These are phyloP conservation scores for Cuniculus paca DNA, from an alignment of 2,797 vertebrate genomes.

Conservation along the genomic window DNA sequence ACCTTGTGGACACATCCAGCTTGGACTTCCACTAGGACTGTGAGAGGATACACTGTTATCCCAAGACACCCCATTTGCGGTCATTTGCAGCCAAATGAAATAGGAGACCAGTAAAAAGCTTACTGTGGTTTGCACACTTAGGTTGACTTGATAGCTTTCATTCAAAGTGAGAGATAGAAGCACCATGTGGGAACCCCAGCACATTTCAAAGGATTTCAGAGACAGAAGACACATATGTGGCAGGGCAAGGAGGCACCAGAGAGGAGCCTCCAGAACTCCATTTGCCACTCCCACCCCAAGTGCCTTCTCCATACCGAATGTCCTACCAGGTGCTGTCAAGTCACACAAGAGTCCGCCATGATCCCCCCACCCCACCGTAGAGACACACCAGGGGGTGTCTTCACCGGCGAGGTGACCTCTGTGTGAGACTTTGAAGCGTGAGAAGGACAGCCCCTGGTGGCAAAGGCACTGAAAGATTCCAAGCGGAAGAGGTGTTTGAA, in stretches of 20 bases:
- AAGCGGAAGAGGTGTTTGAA: not conserved
- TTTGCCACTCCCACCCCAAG: not conserved
- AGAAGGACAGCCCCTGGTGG: not conserved
- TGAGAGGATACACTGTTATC: not conserved
- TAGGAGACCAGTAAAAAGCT: not conserved
- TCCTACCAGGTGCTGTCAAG: not conserved
- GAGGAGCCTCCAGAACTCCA: not conserved
- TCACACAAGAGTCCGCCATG: not conserved
- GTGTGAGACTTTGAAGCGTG: not conserved
- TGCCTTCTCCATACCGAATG: rapidly evolving
- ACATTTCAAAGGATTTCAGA: not conserved
- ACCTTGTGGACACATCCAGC: no score
- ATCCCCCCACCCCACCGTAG: not conserved
- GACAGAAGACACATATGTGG: not conserved
- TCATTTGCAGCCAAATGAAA: not conserved
- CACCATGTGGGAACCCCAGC: not conserved
- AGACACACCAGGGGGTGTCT: not conserved
- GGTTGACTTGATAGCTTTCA: not conserved
- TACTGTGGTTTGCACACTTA: not conserved
- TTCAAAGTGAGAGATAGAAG: not conserved
- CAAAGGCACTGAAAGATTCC: not conserved
- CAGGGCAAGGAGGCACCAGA: not conserved
- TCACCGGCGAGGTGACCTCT: not conserved
- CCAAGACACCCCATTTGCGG: not conserved
- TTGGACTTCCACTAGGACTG: not conserved